Evolutionary conservation across 2,888 invertebrate genomes (phyloP), one percentile per base, ranked within the genome.

Genomic region (Xestoiulus laeticollis): DNA sequence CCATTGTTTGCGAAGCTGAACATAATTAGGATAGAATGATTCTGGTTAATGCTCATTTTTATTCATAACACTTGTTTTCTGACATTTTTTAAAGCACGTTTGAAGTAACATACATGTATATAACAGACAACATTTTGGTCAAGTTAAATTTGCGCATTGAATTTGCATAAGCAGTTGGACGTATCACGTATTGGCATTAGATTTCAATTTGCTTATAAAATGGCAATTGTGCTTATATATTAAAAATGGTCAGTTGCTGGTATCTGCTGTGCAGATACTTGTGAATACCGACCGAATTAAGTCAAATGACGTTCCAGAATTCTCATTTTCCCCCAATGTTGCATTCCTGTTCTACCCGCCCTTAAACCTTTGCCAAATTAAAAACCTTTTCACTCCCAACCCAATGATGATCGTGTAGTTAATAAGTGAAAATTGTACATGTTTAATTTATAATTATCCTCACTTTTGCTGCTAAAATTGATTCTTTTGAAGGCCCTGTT

Each of bases 401-500:
- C 78, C 78, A 78, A 30, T 78, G 78, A 78, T 78, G 78, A 78
- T 78, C 78, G 78, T 78, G 78, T 78, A 78, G 78, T 78, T 78
- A 78, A 85, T 26, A 85, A 85, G 43, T 85, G 85, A 59, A 85
- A 85, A 59, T 85, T 85, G 85, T 85, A 85, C 48, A 85, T 85
- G 85, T 85, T 85, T 85, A 85, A 85, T 85, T 85, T 85, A 85
- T 85, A 85, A 85, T 85, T 48, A 85, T 53, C 59, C 85, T 48
- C 78, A 78, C 78, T 78, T 68, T 78, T 78, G 78, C 78, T 78
- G 78, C 78, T 78, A 78, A 78, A 30, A 30, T 78, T 26, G 78
- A 78, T 78, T 30, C 78, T 30, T 14, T 78, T 78, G 78, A 78
- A 78, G 78, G 78, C 78, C 78, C 78, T 78, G 78, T 78, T 78